Evolutionary conservation across 2,113 vertebrate genomes (phyloP).

Genomic region (Pterocles burchelli): DNA sequence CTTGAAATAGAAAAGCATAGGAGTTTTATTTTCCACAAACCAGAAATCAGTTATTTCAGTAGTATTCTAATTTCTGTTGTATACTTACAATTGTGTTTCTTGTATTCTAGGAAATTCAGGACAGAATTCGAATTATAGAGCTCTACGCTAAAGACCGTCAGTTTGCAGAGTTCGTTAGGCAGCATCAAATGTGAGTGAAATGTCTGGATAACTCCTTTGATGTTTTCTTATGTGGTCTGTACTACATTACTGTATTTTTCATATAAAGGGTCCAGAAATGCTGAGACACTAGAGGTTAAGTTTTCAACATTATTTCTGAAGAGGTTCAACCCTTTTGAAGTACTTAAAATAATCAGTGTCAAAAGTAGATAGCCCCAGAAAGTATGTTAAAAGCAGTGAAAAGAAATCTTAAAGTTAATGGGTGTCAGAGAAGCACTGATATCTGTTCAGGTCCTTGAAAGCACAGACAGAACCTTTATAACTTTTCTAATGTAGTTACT

Average conservation of each 20-base stretch:
- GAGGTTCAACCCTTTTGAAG: not conserved
- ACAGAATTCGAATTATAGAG: slow-evolving; percentile 93
- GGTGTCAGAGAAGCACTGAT: not conserved
- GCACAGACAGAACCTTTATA: not conserved
- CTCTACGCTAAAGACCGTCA: slow-evolving; percentile 92
- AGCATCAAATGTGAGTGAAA: slow-evolving; percentile 89
- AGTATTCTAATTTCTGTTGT: not conserved
- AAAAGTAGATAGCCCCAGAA: not conserved
- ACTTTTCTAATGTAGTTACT: not conserved
- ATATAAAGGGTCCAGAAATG: not conserved
- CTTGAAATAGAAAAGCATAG: not conserved
- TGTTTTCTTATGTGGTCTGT: not conserved
- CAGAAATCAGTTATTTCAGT: not conserved
- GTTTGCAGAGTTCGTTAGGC: slow-evolving; percentile 92
- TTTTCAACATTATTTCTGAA: not conserved
- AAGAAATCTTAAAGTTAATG: not conserved
- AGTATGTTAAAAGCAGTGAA: not conserved
- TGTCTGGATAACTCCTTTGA: not conserved
- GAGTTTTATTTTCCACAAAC: not conserved
- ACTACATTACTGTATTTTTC: not conserved
- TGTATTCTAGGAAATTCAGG: slow-evolving; percentile 90
- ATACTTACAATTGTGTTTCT: not conserved
- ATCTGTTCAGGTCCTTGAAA: not conserved
- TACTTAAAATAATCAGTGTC: not conserved
- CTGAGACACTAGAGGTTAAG: not conserved